Conservation (phyloP, 2,888 invertebrate species). For the Pharmacophagus antenor region DNA sequence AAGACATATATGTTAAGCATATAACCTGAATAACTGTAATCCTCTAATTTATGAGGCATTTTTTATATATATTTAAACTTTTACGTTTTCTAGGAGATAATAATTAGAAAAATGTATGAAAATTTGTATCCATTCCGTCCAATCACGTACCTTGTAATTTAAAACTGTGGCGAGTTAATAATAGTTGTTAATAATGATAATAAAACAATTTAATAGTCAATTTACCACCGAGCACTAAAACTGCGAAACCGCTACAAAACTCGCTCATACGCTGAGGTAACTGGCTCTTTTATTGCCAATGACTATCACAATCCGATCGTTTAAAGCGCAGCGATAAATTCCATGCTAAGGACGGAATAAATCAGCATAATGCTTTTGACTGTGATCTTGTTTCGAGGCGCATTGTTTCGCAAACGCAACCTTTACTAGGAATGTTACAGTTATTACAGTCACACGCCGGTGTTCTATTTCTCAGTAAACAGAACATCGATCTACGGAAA, state of each 20-base stretch:
- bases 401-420: conserved; percentile 34
- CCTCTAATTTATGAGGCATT: too few relatives aligned
- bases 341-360: conserved; percentile 35
- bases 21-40: too few relatives aligned
- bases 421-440: conserved; percentile 32
- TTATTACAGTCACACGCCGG: conserved; percentile 10
- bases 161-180: neutral
- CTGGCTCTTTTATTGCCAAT: conserved; percentile 22
- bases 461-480: neutral
- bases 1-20: too few relatives aligned
- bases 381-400: conserved; percentile 34
- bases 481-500: neutral
- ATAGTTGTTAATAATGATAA: neutral
- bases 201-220: neutral
- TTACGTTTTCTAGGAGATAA: too few relatives aligned
- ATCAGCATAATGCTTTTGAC: conserved; percentile 35
- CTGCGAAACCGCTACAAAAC: neutral
- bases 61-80: too few relatives aligned
- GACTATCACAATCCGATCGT: conserved; percentile 22
- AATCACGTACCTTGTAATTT: too few relatives aligned
- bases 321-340: conserved; percentile 30
- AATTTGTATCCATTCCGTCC: neutral
- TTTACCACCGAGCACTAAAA: neutral
- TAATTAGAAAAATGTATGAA: too few relatives aligned
- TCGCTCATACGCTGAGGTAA: conserved; percentile 8